Conservation (phyloP, 2,888 invertebrate species). For the Drosophila cognata region DNA sequence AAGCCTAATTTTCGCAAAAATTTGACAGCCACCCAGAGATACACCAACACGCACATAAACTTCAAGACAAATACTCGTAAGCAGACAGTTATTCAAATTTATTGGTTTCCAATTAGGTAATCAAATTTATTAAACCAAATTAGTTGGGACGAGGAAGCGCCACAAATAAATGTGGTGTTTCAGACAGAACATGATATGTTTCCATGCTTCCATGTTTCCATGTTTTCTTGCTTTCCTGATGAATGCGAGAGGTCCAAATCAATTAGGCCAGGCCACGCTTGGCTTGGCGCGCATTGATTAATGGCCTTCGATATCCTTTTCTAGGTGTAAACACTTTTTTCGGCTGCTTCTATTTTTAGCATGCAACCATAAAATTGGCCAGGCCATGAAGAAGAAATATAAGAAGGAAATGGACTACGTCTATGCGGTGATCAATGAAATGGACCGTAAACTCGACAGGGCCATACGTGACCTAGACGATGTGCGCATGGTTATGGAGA, state of each 20-base stretch:
- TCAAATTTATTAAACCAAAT: slow-evolving; percentile 72
- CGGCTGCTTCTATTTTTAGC: slow-evolving; percentile 84
- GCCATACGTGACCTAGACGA: slow-evolving; percentile 97
- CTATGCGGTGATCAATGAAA: slow-evolving; percentile 95
- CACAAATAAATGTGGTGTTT: slow-evolving; percentile 54
- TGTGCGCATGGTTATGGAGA: slow-evolving; percentile 96
- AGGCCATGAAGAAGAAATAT: slow-evolving; percentile 95
- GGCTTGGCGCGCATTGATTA: slow-evolving; percentile 65
- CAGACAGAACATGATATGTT: slow-evolving; percentile 41
- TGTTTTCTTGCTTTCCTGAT: slow-evolving; percentile 1
- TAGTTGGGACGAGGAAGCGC: slow-evolving; percentile 50
- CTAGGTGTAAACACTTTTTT: slow-evolving; percentile 43
- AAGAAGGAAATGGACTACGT: slow-evolving; percentile 97
- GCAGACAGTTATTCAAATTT: slow-evolving; percentile 65
- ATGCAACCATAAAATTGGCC: slow-evolving; percentile 92
- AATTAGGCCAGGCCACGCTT: slow-evolving; percentile 53
- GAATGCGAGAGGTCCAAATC: slow-evolving; percentile 47
- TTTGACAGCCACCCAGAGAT: slow-evolving; percentile 26
- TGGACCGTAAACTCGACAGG: slow-evolving; percentile 94
- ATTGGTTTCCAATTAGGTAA: slow-evolving; percentile 78
- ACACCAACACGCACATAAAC: slow-evolving; percentile 11
- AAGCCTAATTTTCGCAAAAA: slow-evolving; percentile 35
- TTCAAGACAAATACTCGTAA: slow-evolving; percentile 40
- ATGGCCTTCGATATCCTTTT: slow-evolving; percentile 52
- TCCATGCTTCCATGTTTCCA: slow-evolving; percentile 27